Base-by-base conservation (phyloP, 2,888 invertebrate species). In the Lapara coniferarum region DNA sequence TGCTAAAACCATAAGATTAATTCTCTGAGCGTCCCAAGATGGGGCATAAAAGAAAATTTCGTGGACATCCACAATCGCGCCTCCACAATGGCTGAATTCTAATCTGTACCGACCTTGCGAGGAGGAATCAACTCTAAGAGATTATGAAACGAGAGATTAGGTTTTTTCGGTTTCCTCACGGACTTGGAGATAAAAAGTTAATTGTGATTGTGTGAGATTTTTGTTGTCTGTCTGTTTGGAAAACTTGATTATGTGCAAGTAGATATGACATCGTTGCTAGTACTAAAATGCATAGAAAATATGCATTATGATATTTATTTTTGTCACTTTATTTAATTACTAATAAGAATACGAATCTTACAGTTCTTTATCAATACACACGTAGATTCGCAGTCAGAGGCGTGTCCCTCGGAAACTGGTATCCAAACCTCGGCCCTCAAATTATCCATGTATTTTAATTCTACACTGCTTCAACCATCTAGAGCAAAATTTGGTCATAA, bases 91-190 rank as follows among this genome's bases (percentile, higher is more conserved):
- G 63, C 10, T 49, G 49, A 63, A 19, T 63, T 63, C 19, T 63
- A 63, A 63, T 63, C 59, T 63, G 55, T 16, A 55, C 55, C 46
- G 19, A 63, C 49, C 63, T 63, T 49, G 63, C 46, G 12, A 49
- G 46, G 46, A 16, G 19, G 49, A 49, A 63, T 46, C 49, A 63
- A 49, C 63, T 19, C 49, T 49, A 19, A 49, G 49, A 63, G 19
- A 63, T 63, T 63, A 63, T 49, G 49, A 13, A 63, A 49, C 13
- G 59, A 56, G 46, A 59, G 59, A 59, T 59, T 59, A 46, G 12
- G 19, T 1, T 19, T 63, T 19, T 12, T 19, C 19, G 14, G 14
- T 57, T 30, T 57, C 30, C 14, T 57, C 8, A 10, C 13, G 19
- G 2, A 13, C 13, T 19, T 46, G 6, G 16, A 30, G 63, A 49